These are phyloP conservation scores for Ctenopoma multispine DNA, from an alignment of 2,797 vertebrate genomes.

Conservation along the genomic window DNA sequence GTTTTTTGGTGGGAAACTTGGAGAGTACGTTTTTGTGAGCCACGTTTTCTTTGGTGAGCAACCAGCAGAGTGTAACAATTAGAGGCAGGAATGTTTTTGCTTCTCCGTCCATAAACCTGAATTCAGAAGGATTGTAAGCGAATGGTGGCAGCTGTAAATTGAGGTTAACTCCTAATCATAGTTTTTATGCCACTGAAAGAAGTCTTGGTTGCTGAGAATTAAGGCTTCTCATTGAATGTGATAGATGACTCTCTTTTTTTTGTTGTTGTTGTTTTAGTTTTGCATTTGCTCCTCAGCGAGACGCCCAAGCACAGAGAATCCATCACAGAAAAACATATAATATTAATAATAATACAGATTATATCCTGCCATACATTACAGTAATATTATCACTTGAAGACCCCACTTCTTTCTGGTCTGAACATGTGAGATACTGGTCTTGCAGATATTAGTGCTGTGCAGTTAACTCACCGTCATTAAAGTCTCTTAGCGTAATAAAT, in stretches of 20 bases:
- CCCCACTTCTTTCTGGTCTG: not conserved
- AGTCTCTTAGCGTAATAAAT: not conserved
- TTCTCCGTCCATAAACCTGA: slow-evolving; percentile 40
- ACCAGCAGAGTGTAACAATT: slow-evolving; percentile 71
- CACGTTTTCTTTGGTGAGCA: slow-evolving; percentile 11
- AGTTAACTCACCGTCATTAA: not conserved
- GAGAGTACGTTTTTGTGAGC: not conserved
- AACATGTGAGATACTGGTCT: not conserved
- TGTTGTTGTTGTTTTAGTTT: slow-evolving; percentile 31
- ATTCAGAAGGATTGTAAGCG: slow-evolving; percentile 38
- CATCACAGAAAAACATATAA: not conserved
- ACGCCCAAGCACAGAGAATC: slow-evolving; percentile 45
- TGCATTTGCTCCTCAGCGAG: slow-evolving; percentile 42
- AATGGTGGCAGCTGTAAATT: slow-evolving; percentile 20
- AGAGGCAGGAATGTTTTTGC: slow-evolving; percentile 33
- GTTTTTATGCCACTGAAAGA: slow-evolving; percentile 5
- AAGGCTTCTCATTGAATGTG: slow-evolving; percentile 54
- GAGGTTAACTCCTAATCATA: not conserved
- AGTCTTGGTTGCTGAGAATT: slow-evolving; percentile 18
- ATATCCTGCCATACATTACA: not conserved
- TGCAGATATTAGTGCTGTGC: not conserved
- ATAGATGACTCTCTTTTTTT: not conserved
- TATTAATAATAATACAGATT: too few relatives aligned
- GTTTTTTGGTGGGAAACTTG: not conserved
- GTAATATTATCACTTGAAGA: not conserved